Evolutionary conservation across 1,140 invertebrate genomes (phyloP), one percentile per base, ranked within the genome.

Genomic region (Drosophila equinoxialis): DNA sequence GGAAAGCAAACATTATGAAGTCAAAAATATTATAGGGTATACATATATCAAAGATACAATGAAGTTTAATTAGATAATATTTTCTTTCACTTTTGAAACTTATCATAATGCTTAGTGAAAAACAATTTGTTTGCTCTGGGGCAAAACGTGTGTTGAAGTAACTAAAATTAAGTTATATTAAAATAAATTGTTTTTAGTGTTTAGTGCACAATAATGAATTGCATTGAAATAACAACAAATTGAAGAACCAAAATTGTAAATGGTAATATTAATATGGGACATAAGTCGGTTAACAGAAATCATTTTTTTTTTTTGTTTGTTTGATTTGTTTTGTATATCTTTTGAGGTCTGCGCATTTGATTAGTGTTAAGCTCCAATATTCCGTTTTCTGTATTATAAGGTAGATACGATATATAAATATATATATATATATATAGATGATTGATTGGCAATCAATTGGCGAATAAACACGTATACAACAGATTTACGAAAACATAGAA

Each of bases 191-290:
- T 73, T 35, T 62, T 62, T 74, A 71, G 37, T 62, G 41, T 71
- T 67, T 77, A 77, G 83, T 86, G 82, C 82, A 74, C 82, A 71
- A 79, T 87, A 86, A 86, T 71, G 71, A 87, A 71, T 86, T 86
- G 82, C 82, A 87, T 83, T 75, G 83, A 87, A 73, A 59, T 87
- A 87, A 82, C 83, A 85, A 69, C 72, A 79, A 86, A 68, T 69
- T 62, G 67, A 72, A 80, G 70, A 72, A 79, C 64, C 63, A 75
- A 79, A 65, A 37, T 51, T 68, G 57, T 41, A 65, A 30, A 35
- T n/a, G 63, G 83, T 71, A 69, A 35, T 35, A 66, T 71, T 68
- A 68, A 74, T 74, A 62, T 6, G 8, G 58, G 30, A 6, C 30
- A 30, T 6, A 30, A 30, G 30, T 30, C 30, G 30, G 55, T 77